These are phyloP conservation scores for Patella caerulea DNA, from an alignment of 2,888 invertebrate species.

Conservation along the genomic window DNA sequence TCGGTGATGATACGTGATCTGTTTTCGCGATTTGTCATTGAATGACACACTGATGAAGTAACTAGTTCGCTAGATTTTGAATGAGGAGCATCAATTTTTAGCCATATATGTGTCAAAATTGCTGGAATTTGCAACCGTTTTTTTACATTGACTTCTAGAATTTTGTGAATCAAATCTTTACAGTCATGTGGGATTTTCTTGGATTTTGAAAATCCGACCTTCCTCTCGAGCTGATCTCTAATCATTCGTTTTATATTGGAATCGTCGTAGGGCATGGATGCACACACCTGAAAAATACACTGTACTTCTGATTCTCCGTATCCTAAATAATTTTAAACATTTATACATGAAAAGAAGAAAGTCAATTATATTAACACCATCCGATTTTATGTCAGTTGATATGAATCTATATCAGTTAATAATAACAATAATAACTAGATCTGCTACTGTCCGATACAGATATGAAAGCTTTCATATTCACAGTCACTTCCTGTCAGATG, in stretches of 20 bases:
- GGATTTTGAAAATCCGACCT: slow-evolving; percentile 70
- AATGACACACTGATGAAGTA: neutral
- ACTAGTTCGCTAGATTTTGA: neutral
- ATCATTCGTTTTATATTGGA: slow-evolving; percentile 84
- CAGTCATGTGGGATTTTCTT: slow-evolving; percentile 70
- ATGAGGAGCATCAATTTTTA: slow-evolving; percentile 21
- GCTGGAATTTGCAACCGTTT: slow-evolving; percentile 52
- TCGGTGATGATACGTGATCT: neutral
- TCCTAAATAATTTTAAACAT: too few species aligned
- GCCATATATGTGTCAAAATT: slow-evolving; percentile 56
- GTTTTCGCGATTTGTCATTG: neutral
- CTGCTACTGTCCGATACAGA: too few species aligned
- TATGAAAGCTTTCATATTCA: too few species aligned
- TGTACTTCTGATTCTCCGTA: too few species aligned
- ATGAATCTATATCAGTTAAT: too few species aligned
- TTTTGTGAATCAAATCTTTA: slow-evolving; percentile 83
- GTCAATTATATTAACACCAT: too few species aligned
- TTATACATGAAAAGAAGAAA: too few species aligned
- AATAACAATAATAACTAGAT: too few species aligned
- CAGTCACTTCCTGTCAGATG: too few species aligned
- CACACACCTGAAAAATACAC: slow-evolving; percentile 75
- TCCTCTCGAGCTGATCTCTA: slow-evolving; percentile 79
- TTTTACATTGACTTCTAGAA: slow-evolving; percentile 88
- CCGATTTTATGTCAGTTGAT: too few species aligned
- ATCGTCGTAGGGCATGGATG: slow-evolving; percentile 87